Base-by-base conservation (phyloP, 2,113 vertebrate species). In the Sturnira hondurensis region DNA sequence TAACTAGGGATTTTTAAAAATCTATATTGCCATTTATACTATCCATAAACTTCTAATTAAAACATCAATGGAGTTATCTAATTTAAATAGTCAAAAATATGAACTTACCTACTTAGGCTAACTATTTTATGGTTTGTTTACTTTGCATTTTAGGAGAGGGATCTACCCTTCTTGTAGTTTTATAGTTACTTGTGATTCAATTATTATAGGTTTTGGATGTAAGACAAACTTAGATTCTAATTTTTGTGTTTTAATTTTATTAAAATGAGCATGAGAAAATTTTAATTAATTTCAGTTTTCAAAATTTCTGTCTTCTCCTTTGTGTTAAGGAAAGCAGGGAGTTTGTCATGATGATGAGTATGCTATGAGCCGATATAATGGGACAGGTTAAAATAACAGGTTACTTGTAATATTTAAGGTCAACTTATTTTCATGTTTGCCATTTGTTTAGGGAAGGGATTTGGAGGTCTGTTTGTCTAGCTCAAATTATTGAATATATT, bases 171-270 rank as follows among this genome's bases (percentile, higher is more conserved):
- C 43, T 54, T 81, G 16, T 73, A n/a, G 31, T 47, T 82, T 92
- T 85, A 52, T 68, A 43, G 7, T 45, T 38, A 56, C 43, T 81
- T 90, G n/a, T 58, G 84, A 63, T 68, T 91, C 19, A 82, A 10
- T 43, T 91, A 65, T 41, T 36, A 50, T 70, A 36, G 52, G 31
- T 86, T 95, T 89, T 84, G 14, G 33, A 17, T 76, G 3, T 56
- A 63, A 85, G 43, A 94, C 81, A 70, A 70, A 71, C 81, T 74
- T 63, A 38, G 38, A 92, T 86, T 97, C n/a, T 86, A 93, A 28
- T 83, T 41, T 85, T 87, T 87, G 19, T 43, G 1, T 71, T 77
- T 56, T 5, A 84, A 52, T 36, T 67, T 65, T 88, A 17, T 71
- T 73, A 88, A 41, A 47, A 16, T 43, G 7, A 65, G 22, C 10